A percentile compares a stretch with the other conserved stretches of the same genome.
phyloP scores from a whole-genome alignment of 2,113 vertebrate species.

The Litocranius walleri region DNA sequence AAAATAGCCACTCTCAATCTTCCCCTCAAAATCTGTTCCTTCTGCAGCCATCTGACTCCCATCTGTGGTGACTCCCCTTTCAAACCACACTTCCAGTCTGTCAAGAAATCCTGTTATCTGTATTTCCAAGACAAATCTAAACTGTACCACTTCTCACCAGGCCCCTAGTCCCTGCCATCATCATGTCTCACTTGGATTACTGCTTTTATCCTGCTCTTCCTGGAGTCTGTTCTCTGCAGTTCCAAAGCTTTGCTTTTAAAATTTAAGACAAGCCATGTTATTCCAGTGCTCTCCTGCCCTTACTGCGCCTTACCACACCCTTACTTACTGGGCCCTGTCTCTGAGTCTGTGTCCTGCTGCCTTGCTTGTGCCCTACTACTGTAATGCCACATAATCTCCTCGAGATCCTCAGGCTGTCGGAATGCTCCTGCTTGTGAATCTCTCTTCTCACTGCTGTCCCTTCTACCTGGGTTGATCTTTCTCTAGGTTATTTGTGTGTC shows the following conservation, averaged over 20 bases:
- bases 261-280: not conserved
- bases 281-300: not conserved
- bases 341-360: not conserved
- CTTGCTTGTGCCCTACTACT: not conserved
- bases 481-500: not conserved
- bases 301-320: not conserved
- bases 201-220: not conserved
- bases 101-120: not conserved
- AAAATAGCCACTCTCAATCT: not conserved
- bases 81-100: not conserved
- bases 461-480: conserved; percentile 2
- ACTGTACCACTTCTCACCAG: not conserved
- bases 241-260: not conserved
- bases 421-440: not conserved
- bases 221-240: not conserved
- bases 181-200: not conserved
- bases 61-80: not conserved
- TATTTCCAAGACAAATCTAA: not conserved
- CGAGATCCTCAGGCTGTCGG: not conserved
- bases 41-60: not conserved
- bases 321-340: not conserved
- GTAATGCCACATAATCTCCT: not conserved
- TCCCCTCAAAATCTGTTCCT: not conserved
- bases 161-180: not conserved
- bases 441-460: not conserved